Evolutionary conservation across 2,113 vertebrate genomes (phyloP), one percentile per base, ranked within the genome.

Genomic region (Corythoichthys haematopterus): DNA sequence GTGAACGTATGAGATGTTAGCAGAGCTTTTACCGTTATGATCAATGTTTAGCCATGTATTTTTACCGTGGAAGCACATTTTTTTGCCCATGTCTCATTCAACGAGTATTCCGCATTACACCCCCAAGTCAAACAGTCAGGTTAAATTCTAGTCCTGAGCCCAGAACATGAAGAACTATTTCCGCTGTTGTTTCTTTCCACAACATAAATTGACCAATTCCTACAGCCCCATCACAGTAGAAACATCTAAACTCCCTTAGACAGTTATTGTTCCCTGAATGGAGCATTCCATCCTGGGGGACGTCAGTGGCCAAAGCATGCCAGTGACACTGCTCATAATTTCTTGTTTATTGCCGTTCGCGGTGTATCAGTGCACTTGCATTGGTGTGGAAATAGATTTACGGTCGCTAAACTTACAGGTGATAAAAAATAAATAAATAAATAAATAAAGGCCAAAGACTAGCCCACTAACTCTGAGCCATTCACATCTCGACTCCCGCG

Each of bases 401-500:
- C 77, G 76, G 83, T 60, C 61, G 76, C 80, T 90, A 83, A 89
- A 88, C 87, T 85, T 89, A 80, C 77, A 76, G 80, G 83, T 77
- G 78, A 87, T 88, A 82, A 87, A 84, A 13, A 64, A 63, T 33
- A 47, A 63, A 63, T 28, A 28, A 60, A 11, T 3, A 14, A 5
- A 20, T 3, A 38, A 57, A 62, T 28, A 46, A 35, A 81, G 77
- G 79, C 65, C 71, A 80, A 82, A 79, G 80, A 84, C 72, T 76
- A 74, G 79, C 68, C 84, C 77, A 72, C 83, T 87, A 87, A 87
- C 79, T 86, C 81, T 84, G 62, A 77, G 76, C 86, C 80, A 84
- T 87, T 90, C 89, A 80, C 80, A 80, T 75, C 79, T 80, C 75
- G 85, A 87, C 76, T 84, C 72, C 72, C 2, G 64, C 66, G 64